A percentile compares a stretch with the other conserved stretches of the same genome.
These are phyloP conservation scores for Nothoprocta pentlandii DNA, from an alignment of 2,113 vertebrate genomes.

Conservation along the genomic window DNA sequence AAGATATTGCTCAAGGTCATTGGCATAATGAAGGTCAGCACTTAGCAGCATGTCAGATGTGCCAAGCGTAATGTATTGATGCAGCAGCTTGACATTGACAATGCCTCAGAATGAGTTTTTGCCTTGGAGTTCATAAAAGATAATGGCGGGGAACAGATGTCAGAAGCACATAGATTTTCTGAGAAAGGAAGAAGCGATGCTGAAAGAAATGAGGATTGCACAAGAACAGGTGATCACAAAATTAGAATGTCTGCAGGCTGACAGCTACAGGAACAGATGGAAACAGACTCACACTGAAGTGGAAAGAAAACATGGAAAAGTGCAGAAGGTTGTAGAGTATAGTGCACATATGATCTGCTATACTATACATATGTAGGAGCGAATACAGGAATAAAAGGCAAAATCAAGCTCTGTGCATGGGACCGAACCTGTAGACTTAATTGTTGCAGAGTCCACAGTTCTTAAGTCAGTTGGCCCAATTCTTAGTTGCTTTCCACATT, in stretches of 20 bases:
- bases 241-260: conserved; percentile 54
- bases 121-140: conserved; percentile 27
- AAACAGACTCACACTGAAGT: neutral
- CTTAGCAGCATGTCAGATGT: neutral
- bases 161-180: conserved; percentile 18
- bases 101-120: conserved; percentile 36
- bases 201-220: conserved; percentile 24
- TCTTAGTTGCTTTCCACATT: neutral
- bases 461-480: neutral
- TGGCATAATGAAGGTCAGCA: neutral
- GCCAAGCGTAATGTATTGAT: conserved; percentile 6
- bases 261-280: conserved; percentile 45
- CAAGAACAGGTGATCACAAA: conserved; percentile 58
- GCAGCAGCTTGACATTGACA: conserved; percentile 1
- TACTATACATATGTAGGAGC: neutral
- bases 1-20: neutral
- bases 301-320: conserved; percentile 44
- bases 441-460: neutral
- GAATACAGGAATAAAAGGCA: conserved; percentile 27
- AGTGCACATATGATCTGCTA: neutral
- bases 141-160: conserved; percentile 47
- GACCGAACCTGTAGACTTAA: neutral
- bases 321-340: neutral
- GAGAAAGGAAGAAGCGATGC: conserved; percentile 18
- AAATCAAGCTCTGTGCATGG: neutral